Percentiles rank a stretch among this genome's conserved stretches.
These are phyloP conservation scores for Pongo abelii DNA, from an alignment of 2,113 vertebrate species.

Conservation along the genomic window DNA sequence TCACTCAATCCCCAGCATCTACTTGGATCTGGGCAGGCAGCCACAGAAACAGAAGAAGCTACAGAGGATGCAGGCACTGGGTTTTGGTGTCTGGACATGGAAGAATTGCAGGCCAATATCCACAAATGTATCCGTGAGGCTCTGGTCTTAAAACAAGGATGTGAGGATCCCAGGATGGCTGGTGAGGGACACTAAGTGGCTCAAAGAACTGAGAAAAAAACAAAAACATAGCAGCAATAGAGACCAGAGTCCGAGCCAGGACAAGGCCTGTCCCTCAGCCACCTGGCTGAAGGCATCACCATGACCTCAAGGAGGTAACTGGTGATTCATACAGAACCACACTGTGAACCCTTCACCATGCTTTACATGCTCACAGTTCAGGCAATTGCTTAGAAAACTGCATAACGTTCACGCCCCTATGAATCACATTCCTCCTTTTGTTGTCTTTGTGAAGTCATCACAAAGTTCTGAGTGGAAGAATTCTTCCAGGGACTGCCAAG, in stretches of 20 bases:
- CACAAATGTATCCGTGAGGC: neutral
- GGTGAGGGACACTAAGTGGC: neutral
- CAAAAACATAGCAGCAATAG: neutral
- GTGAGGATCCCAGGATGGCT: neutral
- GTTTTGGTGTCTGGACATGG: neutral
- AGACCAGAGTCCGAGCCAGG: neutral
- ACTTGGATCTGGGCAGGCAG: neutral
- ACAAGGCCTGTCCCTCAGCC: neutral
- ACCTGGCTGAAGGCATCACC: neutral
- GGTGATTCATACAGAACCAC: neutral
- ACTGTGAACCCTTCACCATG: neutral
- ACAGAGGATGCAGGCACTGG: neutral
- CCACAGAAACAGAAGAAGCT: constrained; percentile 17
- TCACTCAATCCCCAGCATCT: neutral
- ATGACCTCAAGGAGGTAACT: neutral
- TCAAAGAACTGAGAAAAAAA: neutral
- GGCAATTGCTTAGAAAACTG: neutral
- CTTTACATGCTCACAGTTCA: neutral
- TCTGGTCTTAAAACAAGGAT: neutral
- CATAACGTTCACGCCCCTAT: fast-evolving
- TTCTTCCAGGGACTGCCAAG: neutral
- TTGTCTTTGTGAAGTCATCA: neutral
- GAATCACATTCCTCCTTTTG: neutral
- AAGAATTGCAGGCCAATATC: neutral
- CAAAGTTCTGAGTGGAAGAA: neutral